These are phyloP conservation scores for Podarcis siculus DNA, from an alignment of 2,797 vertebrate genomes.

Conservation along the genomic window DNA sequence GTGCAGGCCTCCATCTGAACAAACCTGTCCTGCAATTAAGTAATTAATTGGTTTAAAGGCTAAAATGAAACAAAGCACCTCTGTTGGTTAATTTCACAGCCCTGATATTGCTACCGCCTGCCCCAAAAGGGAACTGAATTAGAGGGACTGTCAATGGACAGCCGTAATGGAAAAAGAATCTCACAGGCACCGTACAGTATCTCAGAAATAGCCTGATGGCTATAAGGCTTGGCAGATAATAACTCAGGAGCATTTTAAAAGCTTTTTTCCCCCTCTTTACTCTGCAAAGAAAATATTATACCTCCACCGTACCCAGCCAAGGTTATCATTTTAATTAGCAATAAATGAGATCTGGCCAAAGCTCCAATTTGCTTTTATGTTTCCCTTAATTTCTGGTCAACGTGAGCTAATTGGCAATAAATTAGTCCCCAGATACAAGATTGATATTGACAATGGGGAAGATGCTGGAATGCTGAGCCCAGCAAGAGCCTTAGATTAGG, in stretches of 20 bases:
- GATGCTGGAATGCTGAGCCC: constrained; percentile 60
- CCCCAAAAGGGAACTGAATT: not conserved
- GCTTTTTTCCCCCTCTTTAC: not conserved
- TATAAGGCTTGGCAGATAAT: not conserved
- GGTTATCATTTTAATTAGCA: constrained; percentile 11
- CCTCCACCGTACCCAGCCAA: not conserved
- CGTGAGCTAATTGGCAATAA: constrained; percentile 56
- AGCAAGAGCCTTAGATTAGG: constrained; percentile 57
- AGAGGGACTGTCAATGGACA: not conserved
- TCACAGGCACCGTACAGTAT: not conserved
- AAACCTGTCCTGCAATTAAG: not conserved
- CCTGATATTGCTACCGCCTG: not conserved
- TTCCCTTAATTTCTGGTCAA: constrained; percentile 48
- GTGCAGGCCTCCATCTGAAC: not conserved
- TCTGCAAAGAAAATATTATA: not conserved
- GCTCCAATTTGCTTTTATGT: not conserved
- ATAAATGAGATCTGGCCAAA: not conserved
- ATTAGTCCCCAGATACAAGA: constrained; percentile 59
- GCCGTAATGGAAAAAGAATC: not conserved
- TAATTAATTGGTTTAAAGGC: not conserved
- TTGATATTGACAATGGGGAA: constrained; percentile 61
- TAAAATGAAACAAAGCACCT: not conserved
- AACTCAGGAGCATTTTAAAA: not conserved
- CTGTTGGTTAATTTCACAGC: not conserved
- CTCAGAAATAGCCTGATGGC: not conserved